These are phyloP conservation scores for Silurus glanis DNA, from an alignment of 2,113 vertebrate species.

Conservation along the genomic window DNA sequence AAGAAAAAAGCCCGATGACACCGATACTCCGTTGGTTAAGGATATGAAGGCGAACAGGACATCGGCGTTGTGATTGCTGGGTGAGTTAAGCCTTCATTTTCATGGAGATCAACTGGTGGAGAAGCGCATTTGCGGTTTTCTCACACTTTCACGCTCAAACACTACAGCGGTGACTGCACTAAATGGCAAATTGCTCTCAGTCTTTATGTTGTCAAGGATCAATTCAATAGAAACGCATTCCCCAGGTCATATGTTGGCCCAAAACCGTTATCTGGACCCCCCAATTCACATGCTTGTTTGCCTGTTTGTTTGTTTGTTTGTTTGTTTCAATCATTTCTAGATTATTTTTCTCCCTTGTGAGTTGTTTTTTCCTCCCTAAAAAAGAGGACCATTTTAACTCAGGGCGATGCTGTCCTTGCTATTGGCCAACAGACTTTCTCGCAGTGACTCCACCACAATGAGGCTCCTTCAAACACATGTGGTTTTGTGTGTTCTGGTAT, in stretches of 20 bases:
- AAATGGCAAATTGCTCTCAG: neutral
- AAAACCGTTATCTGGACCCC: neutral
- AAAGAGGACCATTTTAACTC: neutral
- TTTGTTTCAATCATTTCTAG: neutral
- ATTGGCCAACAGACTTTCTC: neutral
- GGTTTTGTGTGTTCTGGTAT: slow-evolving; percentile 44
- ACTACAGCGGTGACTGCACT: neutral
- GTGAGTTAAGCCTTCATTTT: slow-evolving; percentile 12
- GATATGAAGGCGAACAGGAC: neutral
- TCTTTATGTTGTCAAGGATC: neutral
- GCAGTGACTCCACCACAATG: slow-evolving; percentile 23
- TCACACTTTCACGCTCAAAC: neutral
- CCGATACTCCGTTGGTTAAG: neutral
- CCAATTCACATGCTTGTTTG: neutral
- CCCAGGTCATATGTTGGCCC: neutral
- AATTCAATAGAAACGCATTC: neutral
- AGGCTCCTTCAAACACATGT: slow-evolving; percentile 37
- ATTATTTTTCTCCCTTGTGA: neutral
- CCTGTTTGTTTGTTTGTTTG: neutral
- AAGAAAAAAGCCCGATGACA: neutral
- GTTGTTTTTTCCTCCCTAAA: neutral
- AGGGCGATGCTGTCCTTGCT: neutral
- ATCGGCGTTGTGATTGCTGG: neutral
- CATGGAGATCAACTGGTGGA: neutral
- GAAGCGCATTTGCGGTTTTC: neutral